Evolutionary conservation across 2,888 invertebrate species (phyloP), one percentile per base, ranked within the genome.

Genomic region (Epistrophe eligans): DNA sequence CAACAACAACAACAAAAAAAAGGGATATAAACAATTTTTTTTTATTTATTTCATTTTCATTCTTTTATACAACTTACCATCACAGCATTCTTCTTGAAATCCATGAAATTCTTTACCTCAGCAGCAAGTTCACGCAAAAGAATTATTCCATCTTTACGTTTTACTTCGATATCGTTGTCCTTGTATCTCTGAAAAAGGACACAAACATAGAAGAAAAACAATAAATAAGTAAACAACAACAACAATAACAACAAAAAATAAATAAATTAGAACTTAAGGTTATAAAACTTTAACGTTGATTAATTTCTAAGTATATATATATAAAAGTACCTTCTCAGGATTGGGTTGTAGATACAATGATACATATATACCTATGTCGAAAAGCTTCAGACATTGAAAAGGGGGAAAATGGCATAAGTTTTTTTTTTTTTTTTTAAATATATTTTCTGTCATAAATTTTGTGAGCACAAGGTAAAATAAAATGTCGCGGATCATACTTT

Each of bases 51-150:
- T n/a, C 17, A 43, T 43, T 13, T 35, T 43, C 40, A 50, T 9
- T 35, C 15, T 57, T 24, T 35, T 32, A 4, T 52, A n/a, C n/a
- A 24, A 94, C 95, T 95, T 93, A 98, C 98, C 97, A 97, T 96
- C 76, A 98, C 97, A 40, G 98, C 97, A 92, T 97, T 97, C 93
- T 96, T 97, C 93, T 98, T 97, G 93, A 97, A 97, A 92, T 97
- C 97, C 96, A 98, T 96, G 95, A 98, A 97, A 92, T 97, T 97
- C 93, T 98, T 97, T 74, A 98, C 97, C 93, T 98, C 98, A 0
- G 95, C 95, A 13, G 97, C 97, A 94, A 98, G 96, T 93, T 98
- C 97, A 64, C 97, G 95, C 81, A 98, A 96, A 89, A 98, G 94
- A 88, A 97, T 94, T 88, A 97, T 94, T 10, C 98, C 97, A 91